phyloP scores from a whole-genome alignment of 2,797 vertebrate species.

The Lacerta bilineata region DNA sequence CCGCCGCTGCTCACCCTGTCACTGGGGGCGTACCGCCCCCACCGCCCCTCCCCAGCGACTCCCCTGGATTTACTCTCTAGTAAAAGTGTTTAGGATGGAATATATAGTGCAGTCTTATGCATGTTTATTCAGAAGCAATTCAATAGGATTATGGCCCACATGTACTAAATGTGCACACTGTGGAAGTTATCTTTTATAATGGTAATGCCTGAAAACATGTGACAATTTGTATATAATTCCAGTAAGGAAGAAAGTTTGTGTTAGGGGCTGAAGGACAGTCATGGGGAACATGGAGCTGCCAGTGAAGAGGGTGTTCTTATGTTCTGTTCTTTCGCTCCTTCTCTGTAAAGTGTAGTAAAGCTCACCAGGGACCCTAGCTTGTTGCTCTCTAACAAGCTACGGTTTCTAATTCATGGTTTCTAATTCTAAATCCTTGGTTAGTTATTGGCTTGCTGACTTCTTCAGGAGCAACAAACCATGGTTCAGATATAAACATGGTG shows the following conservation, averaged over 20 bases:
- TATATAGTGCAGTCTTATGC: background rate
- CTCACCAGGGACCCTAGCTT: no score
- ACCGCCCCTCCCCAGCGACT: no score
- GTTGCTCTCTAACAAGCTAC: background rate
- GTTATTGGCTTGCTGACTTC: no score
- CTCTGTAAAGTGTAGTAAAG: no score
- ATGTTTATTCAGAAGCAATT: conserved; percentile 3
- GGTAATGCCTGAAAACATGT: background rate
- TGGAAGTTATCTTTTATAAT: background rate
- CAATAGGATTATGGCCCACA: background rate
- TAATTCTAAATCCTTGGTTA: no score
- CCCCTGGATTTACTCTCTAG: background rate
- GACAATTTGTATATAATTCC: background rate
- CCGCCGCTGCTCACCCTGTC: no score
- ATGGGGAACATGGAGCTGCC: no score
- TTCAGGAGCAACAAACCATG: no score
- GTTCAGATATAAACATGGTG: no score
- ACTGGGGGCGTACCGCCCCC: no score
- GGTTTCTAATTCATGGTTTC: no score
- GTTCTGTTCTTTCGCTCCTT: background rate
- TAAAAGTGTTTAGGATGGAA: background rate
- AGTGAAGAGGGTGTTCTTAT: background rate
- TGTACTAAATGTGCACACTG: background rate
- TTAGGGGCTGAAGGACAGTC: no score
- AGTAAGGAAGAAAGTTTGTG: background rate